Conservation (phyloP, 2,888 invertebrate species). For the Napeogenes sylphis region DNA sequence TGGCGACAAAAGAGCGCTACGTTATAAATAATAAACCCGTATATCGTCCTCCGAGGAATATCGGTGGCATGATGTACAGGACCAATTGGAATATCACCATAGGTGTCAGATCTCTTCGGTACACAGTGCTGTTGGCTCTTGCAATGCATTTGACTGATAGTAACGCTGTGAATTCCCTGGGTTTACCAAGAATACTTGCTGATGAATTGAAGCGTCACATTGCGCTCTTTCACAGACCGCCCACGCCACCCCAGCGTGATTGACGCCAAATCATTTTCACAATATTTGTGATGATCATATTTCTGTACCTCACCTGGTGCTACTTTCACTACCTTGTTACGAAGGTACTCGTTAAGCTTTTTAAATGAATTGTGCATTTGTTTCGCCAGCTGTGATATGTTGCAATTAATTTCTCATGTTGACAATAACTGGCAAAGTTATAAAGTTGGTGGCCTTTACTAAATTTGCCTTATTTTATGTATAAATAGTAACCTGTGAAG, state of each 20-base stretch:
- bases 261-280: conserved; percentile 31
- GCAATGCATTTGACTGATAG: conserved; percentile 52
- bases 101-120: conserved; percentile 69
- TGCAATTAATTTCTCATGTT: not conserved
- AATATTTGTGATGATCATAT: conserved; percentile 26
- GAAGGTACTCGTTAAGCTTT: conserved; percentile 26
- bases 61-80: conserved; percentile 53
- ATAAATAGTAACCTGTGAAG: no score
- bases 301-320: conserved; percentile 28
- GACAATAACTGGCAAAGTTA: not conserved
- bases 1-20: conserved; percentile 80
- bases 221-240: conserved; percentile 26
- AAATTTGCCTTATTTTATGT: no score
- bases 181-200: conserved; percentile 61
- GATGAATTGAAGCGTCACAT: conserved; percentile 52
- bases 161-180: conserved; percentile 51
- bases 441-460: no score
- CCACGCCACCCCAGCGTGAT: conserved; percentile 21
- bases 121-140: conserved; percentile 63
- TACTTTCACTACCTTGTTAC: conserved; percentile 29
- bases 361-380: conserved; percentile 20
- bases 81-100: conserved; percentile 74
- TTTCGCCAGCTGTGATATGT: conserved; percentile 17
- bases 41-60: conserved; percentile 61
- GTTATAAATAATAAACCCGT: conserved; percentile 74